Base-by-base conservation (phyloP, 2,888 invertebrate genomes). In the Morpho deidamia region DNA sequence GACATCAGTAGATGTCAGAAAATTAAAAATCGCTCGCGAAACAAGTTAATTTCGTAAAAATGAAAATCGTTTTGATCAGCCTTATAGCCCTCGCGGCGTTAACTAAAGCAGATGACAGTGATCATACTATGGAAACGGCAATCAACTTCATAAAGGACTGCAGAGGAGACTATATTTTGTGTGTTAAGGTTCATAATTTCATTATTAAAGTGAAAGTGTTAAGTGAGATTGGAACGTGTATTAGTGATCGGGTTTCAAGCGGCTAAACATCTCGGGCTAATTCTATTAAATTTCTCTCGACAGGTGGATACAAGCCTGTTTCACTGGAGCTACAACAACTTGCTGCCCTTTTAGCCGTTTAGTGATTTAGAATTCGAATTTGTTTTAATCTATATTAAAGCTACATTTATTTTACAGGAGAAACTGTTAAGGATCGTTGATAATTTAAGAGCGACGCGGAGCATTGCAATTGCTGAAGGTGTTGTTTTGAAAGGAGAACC, bases 61-160 rank as follows among this genome's bases (percentile, higher is more conserved):
- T 89, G 88, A 89, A 85, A 67, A 61, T 82, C 53, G 58, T 74
- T 37, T 11, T 83, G 39, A 67, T 77, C 45, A 32, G 83, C 44
- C 81, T 83, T 55, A 80, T 83, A 59, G 80, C 85, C 57, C 71
- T 86, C 32, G 83, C 83, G 65, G 84, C 84, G 39, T 74, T 84
- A 47, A 85, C 76, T 44, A 72, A 76, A 3, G 85, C 86, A 1
- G 84, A 90, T 42, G 83, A 83, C 51, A 78, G 84, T 67, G 91
- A 92, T 60, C 92, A 90, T 39, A 84, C 87, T 42, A 77, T 94
- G 72, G 92, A 92, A 64, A 91, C 91, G 41, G 94, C 94, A 8
- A 84, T 94, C 56, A 91, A 90, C 72, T 92, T 94, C 77, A 87
- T 95, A 60, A 92, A 93, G 85, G 93, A 93, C 70, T 95, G 95